These are phyloP conservation scores for Siphlonurus alternatus DNA, from an alignment of 2,888 invertebrate species.

Conservation along the genomic window DNA sequence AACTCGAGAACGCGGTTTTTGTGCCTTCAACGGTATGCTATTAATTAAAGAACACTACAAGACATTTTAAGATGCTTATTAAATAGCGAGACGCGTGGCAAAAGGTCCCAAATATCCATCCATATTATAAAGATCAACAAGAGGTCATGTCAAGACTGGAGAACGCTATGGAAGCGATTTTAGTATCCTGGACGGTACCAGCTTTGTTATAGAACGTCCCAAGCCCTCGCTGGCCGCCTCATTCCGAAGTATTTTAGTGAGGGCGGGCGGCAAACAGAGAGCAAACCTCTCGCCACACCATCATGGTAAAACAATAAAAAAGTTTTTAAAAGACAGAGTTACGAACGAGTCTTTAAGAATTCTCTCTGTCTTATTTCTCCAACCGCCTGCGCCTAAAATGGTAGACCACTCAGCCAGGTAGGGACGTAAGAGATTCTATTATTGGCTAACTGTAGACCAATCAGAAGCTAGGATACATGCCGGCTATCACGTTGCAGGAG, in stretches of 20 bases:
- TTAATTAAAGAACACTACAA: no score
- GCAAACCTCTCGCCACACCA: not conserved
- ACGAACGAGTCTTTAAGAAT: not conserved
- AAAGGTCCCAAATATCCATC: no score
- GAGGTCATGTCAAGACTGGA: no score
- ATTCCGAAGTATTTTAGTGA: not conserved
- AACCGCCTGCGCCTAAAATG: conserved; percentile 40
- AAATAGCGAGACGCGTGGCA: no score
- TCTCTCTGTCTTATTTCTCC: not conserved
- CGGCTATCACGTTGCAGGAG: conserved; percentile 60
- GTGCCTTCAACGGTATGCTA: no score
- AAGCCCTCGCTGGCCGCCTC: no score
- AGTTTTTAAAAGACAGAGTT: not conserved
- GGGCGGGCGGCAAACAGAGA: not conserved
- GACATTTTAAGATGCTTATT: no score
- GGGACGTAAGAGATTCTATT: conserved; percentile 24
- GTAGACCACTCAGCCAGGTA: conserved; percentile 34
- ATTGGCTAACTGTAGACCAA: conserved; percentile 34
- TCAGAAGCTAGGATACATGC: conserved; percentile 28
- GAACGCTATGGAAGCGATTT: no score
- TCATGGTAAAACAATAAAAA: not conserved
- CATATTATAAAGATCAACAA: no score
- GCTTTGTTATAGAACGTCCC: no score
- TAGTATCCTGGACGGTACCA: no score
- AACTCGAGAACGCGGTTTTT: no score